Base-by-base conservation (phyloP, 1,140 invertebrate species). In the Odontomachus brunneus region DNA sequence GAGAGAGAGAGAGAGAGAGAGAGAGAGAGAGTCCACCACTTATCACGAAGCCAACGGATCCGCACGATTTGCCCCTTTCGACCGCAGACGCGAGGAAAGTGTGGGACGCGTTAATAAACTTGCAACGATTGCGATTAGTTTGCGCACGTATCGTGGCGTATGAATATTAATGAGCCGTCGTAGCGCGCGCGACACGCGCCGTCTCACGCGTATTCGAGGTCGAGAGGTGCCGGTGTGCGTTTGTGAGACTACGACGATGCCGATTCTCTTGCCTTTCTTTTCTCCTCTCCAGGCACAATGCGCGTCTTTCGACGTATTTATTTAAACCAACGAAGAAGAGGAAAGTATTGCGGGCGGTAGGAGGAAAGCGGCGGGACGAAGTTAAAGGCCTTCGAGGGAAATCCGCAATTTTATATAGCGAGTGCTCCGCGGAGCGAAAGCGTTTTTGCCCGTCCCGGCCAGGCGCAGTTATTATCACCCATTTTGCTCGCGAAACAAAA, bases 391-490 rank as follows among this genome's bases (percentile, higher is more conserved):
- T 55, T 69, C 57, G n/a, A 24, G 22, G 63, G 29, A 69, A 83
- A 86, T 51, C 73, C 49, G 66, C 83, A 83, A 87, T 86, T 86
- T 87, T 80, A 84, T 87, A 86, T 84, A 80, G 44, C 7, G 26
- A 44, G 63, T 57, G 51, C 29, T 33, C 29, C 33, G 24, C 3
- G 44, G 26, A 69, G 53, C 66, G 63, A 81, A 73, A 62, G 57
- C 84, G 72, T 83, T 87, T 72, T 82, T 87, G 63, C 51, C 53
- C 63, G 73, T 65, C 84, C 80, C 71, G 57, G 38, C 60, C 81
- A 69, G 84, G 48, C 62, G 66, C 62, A 71, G 67, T 87, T 82
- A 85, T 87, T 87, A 87, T 87, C 86, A 82, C 51, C 66, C n/a
- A 82, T 65, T 80, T 83, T 83, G 15, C 53, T 44, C 49, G 72